Percentiles rank a stretch among this genome's conserved stretches.
Evolutionary conservation across 2,797 vertebrate genomes (phyloP).

Genomic region (Eulemur albifrons): DNA sequence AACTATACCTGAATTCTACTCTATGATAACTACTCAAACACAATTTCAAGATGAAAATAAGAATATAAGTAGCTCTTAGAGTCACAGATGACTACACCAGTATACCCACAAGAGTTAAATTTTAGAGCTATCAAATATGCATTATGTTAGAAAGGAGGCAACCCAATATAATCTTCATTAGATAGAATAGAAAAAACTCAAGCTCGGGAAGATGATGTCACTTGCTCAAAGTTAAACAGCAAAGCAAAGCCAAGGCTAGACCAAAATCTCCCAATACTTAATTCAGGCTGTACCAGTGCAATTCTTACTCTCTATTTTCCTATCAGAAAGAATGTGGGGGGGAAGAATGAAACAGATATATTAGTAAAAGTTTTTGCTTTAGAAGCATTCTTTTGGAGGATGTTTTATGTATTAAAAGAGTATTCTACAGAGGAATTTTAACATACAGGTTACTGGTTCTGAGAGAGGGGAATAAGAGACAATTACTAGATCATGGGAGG

Average conservation of each 20-base stretch:
- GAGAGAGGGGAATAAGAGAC: background rate
- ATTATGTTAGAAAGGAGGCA: background rate
- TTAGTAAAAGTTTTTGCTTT: background rate
- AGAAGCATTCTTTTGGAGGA: background rate
- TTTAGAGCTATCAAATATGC: background rate
- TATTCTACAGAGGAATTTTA: background rate
- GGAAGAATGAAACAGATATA: background rate
- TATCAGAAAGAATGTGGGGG: background rate
- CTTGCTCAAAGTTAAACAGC: background rate
- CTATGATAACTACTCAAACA: background rate
- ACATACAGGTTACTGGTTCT: background rate
- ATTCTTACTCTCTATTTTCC: background rate
- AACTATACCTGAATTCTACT: background rate
- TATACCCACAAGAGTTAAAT: background rate
- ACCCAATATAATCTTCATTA: background rate
- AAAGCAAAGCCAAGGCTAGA: background rate
- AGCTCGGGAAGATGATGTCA: background rate
- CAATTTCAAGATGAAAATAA: conserved; percentile 17
- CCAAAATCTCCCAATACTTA: background rate
- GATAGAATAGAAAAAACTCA: background rate
- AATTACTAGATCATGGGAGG: background rate
- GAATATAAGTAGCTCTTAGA: background rate
- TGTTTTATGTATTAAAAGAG: conserved; percentile 7
- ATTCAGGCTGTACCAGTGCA: background rate
- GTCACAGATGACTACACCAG: background rate